phyloP scores from a whole-genome alignment of 2,888 invertebrate species.

The Eupithecia inturbata region DNA sequence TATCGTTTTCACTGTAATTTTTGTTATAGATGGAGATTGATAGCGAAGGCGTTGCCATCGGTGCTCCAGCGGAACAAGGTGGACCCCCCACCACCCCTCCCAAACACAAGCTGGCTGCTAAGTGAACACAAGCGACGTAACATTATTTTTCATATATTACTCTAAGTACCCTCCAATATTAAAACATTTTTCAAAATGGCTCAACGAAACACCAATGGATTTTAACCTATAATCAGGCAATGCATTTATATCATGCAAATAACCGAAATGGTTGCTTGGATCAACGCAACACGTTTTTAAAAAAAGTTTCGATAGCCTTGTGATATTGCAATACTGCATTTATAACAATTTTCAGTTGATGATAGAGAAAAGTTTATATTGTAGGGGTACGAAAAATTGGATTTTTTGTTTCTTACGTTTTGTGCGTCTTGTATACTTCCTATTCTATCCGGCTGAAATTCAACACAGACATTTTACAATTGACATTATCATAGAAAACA shows the following conservation, averaged over 20 bases:
- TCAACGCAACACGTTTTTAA: background rate
- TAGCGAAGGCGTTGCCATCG: slow-evolving; percentile 80
- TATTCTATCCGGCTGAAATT: slow-evolving; percentile 13
- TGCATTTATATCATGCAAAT: background rate
- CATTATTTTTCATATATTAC: slow-evolving; percentile 18
- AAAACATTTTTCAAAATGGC: slow-evolving; percentile 7
- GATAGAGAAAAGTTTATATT: slow-evolving; percentile 10
- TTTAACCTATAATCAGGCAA: background rate
- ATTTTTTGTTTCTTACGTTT: slow-evolving; percentile 10
- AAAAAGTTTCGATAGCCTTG: slow-evolving; percentile 12
- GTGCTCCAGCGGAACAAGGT: slow-evolving; percentile 79
- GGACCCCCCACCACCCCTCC: slow-evolving; percentile 80
- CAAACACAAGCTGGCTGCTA: slow-evolving; percentile 72
- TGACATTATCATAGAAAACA: slow-evolving; percentile 15
- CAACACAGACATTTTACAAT: slow-evolving; percentile 13
- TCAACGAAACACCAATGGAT: background rate
- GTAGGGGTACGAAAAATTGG: slow-evolving; percentile 27
- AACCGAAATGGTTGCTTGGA: background rate
- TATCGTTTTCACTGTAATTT: slow-evolving; percentile 8
- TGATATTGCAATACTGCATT: slow-evolving; percentile 30
- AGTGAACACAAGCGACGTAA: slow-evolving; percentile 60
- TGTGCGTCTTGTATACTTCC: slow-evolving; percentile 13
- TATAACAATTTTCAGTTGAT: slow-evolving; percentile 6
- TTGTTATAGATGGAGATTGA: slow-evolving; percentile 75
- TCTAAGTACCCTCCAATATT: slow-evolving; percentile 29